Conservation (phyloP, 2,113 vertebrate species). For the Rhinolophus ferrumequinum region DNA sequence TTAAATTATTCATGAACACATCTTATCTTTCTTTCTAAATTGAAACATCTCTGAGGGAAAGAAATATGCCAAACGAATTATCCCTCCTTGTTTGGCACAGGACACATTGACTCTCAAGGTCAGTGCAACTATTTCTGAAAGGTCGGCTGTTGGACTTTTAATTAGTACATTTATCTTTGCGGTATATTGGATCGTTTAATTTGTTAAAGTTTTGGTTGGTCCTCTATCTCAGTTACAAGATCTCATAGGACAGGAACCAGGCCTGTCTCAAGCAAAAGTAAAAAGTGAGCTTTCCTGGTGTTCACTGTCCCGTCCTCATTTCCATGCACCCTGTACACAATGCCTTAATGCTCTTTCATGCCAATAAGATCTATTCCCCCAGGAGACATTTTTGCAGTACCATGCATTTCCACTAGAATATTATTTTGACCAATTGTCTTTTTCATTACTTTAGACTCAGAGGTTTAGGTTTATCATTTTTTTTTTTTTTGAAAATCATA, state of each 20-base stretch:
- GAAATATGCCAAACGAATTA: conserved; percentile 61
- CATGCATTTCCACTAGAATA: not conserved
- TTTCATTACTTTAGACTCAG: not conserved
- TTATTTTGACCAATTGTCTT: not conserved
- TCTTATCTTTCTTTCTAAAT: conserved; percentile 66
- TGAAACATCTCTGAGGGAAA: conserved; percentile 68
- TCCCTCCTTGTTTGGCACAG: not conserved
- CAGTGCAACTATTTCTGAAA: not conserved
- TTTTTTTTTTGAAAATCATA: not conserved
- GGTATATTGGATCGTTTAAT: not conserved
- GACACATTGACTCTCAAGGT: not conserved
- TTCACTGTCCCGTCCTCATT: not conserved
- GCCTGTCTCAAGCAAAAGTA: not conserved
- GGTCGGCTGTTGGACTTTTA: not conserved
- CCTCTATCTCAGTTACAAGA: not conserved
- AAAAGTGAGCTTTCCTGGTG: not conserved
- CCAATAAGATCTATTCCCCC: not conserved
- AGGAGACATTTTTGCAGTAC: not conserved
- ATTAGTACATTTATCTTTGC: not conserved
- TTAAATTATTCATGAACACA: conserved; percentile 76
- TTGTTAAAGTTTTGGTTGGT: not conserved
- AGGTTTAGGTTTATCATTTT: not conserved
- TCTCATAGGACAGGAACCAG: not conserved
- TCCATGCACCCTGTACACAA: not conserved
- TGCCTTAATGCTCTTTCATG: not conserved